Evolutionary conservation across 2,888 invertebrate species (phyloP).

Genomic region (Cylindroiulus punctatus): DNA sequence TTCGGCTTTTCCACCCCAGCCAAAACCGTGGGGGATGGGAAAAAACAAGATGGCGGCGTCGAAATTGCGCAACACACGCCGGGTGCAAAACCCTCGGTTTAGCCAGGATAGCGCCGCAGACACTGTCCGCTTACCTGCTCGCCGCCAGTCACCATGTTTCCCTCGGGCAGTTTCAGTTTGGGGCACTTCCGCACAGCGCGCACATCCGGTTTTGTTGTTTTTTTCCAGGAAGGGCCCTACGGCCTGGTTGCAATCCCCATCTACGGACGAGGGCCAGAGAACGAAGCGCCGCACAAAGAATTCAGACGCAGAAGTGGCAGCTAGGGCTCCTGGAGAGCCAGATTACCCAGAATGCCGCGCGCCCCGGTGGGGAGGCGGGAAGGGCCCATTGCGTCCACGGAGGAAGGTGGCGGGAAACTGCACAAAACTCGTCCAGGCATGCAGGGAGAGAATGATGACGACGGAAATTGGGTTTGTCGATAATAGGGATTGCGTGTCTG

Average conservation of each 20-base stretch:
- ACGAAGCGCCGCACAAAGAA: neutral
- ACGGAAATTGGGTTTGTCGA: too few species aligned
- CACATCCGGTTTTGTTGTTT: neutral
- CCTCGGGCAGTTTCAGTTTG: neutral
- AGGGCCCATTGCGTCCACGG: neutral
- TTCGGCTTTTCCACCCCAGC: neutral
- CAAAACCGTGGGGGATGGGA: neutral
- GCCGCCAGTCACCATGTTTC: slow-evolving; percentile 10
- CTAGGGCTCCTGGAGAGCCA: neutral
- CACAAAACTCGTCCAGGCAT: too few species aligned
- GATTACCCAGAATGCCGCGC: neutral
- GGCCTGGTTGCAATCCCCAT: neutral
- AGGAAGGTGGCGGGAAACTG: too few species aligned
- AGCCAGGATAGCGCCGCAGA: neutral
- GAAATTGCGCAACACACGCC: neutral
- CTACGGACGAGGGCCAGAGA: neutral
- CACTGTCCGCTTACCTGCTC: neutral
- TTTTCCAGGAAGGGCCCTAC: neutral
- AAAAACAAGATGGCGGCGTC: neutral
- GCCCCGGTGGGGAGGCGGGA: neutral
- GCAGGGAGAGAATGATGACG: too few species aligned
- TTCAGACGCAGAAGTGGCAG: neutral
- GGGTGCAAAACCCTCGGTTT: neutral
- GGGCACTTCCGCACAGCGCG: neutral
- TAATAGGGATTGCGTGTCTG: too few species aligned